These are phyloP conservation scores for Trilocha varians DNA, from an alignment of 2,888 invertebrate genomes.

Conservation along the genomic window DNA sequence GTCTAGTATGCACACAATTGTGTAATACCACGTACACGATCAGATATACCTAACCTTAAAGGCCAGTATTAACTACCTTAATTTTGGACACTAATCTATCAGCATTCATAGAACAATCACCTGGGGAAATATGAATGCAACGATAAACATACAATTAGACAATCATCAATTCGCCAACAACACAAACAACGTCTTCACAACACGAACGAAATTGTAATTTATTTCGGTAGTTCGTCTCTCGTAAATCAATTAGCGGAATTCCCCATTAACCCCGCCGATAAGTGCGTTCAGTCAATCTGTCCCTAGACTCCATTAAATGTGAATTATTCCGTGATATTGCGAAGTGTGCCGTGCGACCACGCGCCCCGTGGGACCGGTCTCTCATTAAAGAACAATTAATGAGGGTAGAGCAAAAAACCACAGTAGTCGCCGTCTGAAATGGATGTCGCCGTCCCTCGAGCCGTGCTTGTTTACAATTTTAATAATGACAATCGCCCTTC, in stretches of 20 bases:
- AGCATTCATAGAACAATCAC: no score
- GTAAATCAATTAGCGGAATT: not conserved
- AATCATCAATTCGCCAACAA: no score
- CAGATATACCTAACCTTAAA: no score
- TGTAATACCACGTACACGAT: no score
- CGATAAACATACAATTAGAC: no score
- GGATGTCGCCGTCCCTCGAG: conserved; percentile 24
- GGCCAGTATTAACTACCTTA: no score
- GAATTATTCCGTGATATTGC: conserved; percentile 21
- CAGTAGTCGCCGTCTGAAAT: conserved; percentile 23
- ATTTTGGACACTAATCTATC: no score
- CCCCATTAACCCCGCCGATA: not conserved
- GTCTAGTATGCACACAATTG: no score
- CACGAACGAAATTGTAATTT: not conserved
- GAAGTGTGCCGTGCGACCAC: conserved; percentile 19
- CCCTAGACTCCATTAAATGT: conserved; percentile 13
- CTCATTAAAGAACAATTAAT: conserved; percentile 45
- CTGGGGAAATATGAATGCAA: no score
- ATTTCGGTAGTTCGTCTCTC: not conserved
- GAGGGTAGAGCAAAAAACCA: conserved; percentile 32
- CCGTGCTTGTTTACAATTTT: conserved; percentile 2
- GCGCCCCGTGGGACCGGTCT: conserved; percentile 14
- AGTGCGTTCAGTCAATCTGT: conserved; percentile 11
- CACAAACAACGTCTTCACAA: not conserved
- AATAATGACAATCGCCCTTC: not conserved